Evolutionary conservation across 2,888 invertebrate species (phyloP), one percentile per base, ranked within the genome.

Genomic region (Rhyacophila evoluta): DNA sequence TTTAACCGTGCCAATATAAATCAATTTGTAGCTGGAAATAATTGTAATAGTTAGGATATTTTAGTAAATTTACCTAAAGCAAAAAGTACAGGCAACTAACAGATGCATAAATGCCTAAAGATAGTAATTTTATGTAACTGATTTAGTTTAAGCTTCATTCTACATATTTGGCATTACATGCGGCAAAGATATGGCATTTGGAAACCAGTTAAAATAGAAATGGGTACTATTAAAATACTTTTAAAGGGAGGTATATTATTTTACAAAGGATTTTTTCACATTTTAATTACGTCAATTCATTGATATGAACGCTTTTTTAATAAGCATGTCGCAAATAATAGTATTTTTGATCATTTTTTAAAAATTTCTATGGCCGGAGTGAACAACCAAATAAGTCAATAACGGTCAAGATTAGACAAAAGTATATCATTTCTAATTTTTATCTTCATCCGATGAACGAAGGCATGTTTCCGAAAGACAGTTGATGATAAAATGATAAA

Each of bases 1-100:
- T 33, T 33, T 33, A 33, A 33, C 29, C 29, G 29, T 33, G 2
- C 12, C 19, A 55, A 19, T 15, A 4, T 8, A 41, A 41, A 55
- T 25, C 8, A 19, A 15, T 41, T 6, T 19, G 19, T 19, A 19
- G 55, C 19, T 55, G 86, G 85, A 85, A 84, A 83, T 83, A 81
- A 83, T 84, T 85, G 87, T 87, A 87, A 15, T 74, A 85, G 84
- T 85, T 86, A 86, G 85, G 84, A 84, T 84, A 84, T 82, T 78
- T 83, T 81, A 80, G 80, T 81, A 82, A 67, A 36, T 78, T 75
- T 74, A 55, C 38, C 67, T 70, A 83, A 83, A 84, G 83, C 83
- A 85, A 83, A 88, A 88, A 38, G 19, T 78, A 78, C 69, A 70
- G 39, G 72, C 68, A 70, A 29, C 71, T 33, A 69, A 28, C 28